These are phyloP conservation scores for Amphiprion clarkii DNA, from an alignment of 2,797 vertebrate genomes.

Conservation along the genomic window DNA sequence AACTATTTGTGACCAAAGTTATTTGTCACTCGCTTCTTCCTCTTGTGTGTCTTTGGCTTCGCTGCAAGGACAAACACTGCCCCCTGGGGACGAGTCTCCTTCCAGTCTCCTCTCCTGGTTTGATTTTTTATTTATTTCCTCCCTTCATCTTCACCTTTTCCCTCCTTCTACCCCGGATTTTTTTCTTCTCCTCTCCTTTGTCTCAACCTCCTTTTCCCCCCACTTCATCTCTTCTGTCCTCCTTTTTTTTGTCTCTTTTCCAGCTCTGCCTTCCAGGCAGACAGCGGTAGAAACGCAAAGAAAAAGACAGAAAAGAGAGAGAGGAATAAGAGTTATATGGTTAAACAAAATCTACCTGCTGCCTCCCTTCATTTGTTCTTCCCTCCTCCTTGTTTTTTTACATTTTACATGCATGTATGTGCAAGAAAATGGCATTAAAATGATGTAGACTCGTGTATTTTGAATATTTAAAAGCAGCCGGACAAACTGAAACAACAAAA, in stretches of 20 bases:
- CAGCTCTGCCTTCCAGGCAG: constrained; percentile 4
- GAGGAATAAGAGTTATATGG: constrained; percentile 19
- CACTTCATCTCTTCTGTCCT: constrained; percentile 12
- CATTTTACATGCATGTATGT: not conserved
- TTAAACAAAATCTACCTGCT: constrained; percentile 50
- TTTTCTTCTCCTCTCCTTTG: not conserved
- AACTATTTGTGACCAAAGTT: not conserved
- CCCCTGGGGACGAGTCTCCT: constrained; percentile 82
- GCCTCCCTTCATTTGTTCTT: not conserved
- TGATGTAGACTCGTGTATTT: not conserved
- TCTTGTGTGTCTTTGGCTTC: constrained; percentile 9
- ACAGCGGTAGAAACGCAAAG: too few relatives aligned
- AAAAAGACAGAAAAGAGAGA: not conserved
- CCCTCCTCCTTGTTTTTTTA: constrained; percentile 27
- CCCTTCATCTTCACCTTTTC: constrained; percentile 2
- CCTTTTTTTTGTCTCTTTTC: constrained; percentile 6
- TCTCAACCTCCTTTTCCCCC: not conserved
- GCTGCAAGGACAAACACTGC: constrained; percentile 82
- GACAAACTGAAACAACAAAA: not conserved
- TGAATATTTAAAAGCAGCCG: constrained; percentile 6
- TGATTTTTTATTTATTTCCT: too few relatives aligned
- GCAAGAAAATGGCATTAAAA: constrained; percentile 29
- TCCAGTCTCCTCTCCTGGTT: constrained; percentile 44
- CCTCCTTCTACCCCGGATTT: not conserved
- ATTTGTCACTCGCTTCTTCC: constrained; percentile 1